Evolutionary conservation across 1,140 invertebrate genomes (phyloP).

Genomic region (Proales similis): DNA sequence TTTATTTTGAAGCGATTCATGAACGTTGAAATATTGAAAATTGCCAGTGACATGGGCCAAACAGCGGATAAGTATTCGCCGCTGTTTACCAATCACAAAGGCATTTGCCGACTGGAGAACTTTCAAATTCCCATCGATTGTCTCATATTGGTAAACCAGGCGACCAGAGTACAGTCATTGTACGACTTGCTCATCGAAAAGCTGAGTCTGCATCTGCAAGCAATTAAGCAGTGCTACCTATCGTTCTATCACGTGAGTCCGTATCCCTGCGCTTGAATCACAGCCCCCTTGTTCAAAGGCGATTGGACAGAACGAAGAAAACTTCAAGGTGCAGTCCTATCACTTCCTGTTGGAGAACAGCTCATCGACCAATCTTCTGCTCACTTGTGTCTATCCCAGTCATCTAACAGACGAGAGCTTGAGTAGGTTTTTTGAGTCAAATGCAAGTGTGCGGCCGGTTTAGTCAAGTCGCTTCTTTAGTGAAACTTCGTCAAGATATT

Average conservation of each 20-base stretch:
- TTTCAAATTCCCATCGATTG: slow-evolving; percentile 36
- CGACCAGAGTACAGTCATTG: background rate
- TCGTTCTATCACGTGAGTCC: slow-evolving; percentile 24
- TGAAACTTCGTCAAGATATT: slow-evolving; percentile 9
- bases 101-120: background rate
- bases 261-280: background rate
- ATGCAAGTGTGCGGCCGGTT: too few relatives aligned
- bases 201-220: background rate
- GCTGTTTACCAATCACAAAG: slow-evolving; percentile 29
- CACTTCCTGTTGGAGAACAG: slow-evolving; percentile 2
- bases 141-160: background rate
- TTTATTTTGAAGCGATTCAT: too few relatives aligned
- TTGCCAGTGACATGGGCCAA: background rate
- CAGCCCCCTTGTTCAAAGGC: background rate
- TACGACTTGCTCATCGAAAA: background rate
- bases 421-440: too few relatives aligned
- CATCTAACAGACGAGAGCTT: background rate
- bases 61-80: slow-evolving; percentile 14
- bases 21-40: too few relatives aligned
- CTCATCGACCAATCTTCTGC: background rate
- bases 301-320: slow-evolving; percentile 2
- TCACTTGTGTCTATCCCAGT: slow-evolving; percentile 31
- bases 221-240: slow-evolving; percentile 25
- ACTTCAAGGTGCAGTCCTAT: slow-evolving; percentile 15
- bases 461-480: too few relatives aligned